Evolutionary conservation across 1,140 invertebrate species (phyloP).

Genomic region (Brachionus sp.): DNA sequence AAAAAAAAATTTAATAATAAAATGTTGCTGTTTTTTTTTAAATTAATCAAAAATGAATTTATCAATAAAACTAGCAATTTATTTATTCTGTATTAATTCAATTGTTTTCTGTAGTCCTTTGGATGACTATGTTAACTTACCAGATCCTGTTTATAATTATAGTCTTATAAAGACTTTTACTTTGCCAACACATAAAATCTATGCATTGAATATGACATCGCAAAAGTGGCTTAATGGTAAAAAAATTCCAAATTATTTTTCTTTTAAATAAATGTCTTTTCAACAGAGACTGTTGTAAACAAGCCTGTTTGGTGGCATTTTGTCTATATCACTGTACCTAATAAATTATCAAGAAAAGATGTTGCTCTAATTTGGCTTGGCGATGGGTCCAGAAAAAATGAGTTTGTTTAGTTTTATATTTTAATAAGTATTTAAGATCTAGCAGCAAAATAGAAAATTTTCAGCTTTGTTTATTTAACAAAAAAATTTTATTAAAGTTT

Average conservation of each 20-base stretch:
- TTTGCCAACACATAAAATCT: background rate
- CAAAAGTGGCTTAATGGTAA: conserved; percentile 40
- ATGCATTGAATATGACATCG: conserved; percentile 15
- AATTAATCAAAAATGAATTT: background rate
- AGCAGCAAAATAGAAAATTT: too few relatives aligned
- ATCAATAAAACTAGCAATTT: background rate
- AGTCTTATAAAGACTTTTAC: background rate
- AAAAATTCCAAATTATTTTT: background rate
- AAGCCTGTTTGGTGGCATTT: conserved; percentile 54
- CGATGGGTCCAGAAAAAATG: conserved; percentile 49
- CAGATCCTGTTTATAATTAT: background rate
- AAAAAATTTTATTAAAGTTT: too few relatives aligned
- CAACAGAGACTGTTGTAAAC: background rate
- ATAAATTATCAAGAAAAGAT: conserved; percentile 48
- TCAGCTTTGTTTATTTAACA: too few relatives aligned
- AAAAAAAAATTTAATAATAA: background rate
- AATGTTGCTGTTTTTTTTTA: background rate
- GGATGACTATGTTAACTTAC: conserved; percentile 4
- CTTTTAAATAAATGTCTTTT: background rate
- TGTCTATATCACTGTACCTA: conserved; percentile 51
- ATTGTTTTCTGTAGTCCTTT: background rate
- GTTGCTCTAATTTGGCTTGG: conserved; percentile 51
- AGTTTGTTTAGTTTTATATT: too few relatives aligned
- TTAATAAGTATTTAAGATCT: too few relatives aligned
- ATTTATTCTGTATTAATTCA: background rate